Evolutionary conservation across 2,113 vertebrate genomes (phyloP).

Genomic region (Cephalophus harveyi): DNA sequence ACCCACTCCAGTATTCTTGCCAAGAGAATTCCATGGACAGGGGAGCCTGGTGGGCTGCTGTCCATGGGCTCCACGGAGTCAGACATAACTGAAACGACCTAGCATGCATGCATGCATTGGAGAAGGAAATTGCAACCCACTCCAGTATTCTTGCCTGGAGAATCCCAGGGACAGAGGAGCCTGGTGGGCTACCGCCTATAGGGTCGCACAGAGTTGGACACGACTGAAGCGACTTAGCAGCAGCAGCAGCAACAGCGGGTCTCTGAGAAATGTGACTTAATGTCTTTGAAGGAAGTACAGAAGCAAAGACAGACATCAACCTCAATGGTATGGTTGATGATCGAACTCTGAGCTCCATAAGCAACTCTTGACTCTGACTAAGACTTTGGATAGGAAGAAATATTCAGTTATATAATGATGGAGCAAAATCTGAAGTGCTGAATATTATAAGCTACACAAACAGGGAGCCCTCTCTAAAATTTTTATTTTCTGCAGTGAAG

Average conservation of each 20-base stretch:
- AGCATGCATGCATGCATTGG: too few species aligned
- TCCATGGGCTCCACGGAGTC: background rate
- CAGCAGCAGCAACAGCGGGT: background rate
- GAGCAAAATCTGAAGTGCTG: background rate
- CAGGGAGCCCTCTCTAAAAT: background rate
- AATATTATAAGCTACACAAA: background rate
- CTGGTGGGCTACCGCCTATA: background rate
- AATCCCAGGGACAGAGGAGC: background rate
- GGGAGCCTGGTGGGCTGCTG: background rate
- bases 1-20: background rate
- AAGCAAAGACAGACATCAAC: background rate
- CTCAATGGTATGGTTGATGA: background rate
- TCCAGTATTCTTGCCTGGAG: background rate
- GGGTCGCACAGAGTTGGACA: rapidly evolving
- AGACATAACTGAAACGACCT: too few species aligned
- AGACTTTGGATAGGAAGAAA: background rate
- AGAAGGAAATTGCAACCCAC: background rate
- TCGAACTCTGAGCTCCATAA: background rate
- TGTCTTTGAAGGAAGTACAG: background rate
- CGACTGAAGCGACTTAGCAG: background rate
- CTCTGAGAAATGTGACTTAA: background rate
- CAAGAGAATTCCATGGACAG: background rate
- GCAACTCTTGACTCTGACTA: background rate
- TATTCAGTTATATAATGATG: background rate
- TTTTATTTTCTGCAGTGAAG: background rate